A percentile compares a stretch with the other conserved stretches of the same genome.
Evolutionary conservation across 2,888 invertebrate species (phyloP).

Genomic region (Agonopterix arenella): DNA sequence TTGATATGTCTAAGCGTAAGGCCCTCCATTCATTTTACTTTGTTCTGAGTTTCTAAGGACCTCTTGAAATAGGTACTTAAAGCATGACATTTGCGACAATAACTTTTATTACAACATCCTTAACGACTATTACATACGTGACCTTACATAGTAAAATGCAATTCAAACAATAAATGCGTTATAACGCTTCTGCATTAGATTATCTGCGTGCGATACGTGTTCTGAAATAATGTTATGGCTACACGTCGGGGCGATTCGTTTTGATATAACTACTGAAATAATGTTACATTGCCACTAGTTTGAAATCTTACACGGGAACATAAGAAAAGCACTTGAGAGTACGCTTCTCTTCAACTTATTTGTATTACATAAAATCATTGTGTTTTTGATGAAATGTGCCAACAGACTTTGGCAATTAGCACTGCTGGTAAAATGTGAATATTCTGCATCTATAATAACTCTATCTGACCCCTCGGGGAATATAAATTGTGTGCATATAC

Average conservation of each 20-base stretch:
- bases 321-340: constrained; percentile 7
- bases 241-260: constrained; percentile 34
- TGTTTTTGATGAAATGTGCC: no score
- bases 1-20: no score
- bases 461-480: no score
- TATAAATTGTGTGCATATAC: no score
- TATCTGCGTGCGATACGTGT: constrained; percentile 66
- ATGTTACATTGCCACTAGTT: constrained; percentile 26
- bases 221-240: constrained; percentile 66
- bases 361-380: no score
- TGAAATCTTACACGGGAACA: constrained; percentile 8
- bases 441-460: background rate
- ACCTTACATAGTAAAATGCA: constrained; percentile 19
- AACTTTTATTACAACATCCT: background rate
- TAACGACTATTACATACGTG: constrained; percentile 29
- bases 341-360: no score
- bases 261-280: constrained; percentile 49
- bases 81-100: background rate
- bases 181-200: constrained; percentile 65
- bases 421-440: background rate
- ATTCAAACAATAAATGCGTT: constrained; percentile 66
- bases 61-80: no score
- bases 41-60: no score
- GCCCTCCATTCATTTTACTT: no score
- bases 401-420: no score